These are phyloP conservation scores for Rattus rattus DNA, from an alignment of 2,113 vertebrate genomes.

Conservation along the genomic window DNA sequence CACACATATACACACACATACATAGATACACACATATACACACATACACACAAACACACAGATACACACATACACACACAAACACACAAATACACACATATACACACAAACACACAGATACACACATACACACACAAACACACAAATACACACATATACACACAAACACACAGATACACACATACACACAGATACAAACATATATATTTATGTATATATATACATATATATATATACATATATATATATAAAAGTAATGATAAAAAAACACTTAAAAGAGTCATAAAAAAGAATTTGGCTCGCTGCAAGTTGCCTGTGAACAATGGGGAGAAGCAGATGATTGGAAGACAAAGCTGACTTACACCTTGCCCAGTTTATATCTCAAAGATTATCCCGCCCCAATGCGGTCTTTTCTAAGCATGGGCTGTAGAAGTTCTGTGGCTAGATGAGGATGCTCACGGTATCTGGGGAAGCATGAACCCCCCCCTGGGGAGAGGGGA, in stretches of 20 bases:
- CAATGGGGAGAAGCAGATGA: fast-evolving
- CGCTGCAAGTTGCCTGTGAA: fast-evolving
- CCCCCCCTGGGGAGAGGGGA: neutral
- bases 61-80: neutral
- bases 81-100: neutral
- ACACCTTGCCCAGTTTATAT: neutral
- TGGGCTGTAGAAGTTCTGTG: neutral
- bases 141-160: neutral
- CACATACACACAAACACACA: neutral
- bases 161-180: neutral
- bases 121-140: neutral
- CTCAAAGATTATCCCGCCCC: neutral
- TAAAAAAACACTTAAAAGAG: neutral
- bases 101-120: neutral
- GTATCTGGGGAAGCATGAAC: neutral
- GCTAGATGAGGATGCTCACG: neutral
- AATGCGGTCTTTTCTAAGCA: neutral
- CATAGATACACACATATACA: neutral
- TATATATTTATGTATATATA: too few relatives aligned
- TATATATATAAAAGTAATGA: neutral
- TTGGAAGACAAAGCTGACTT: neutral
- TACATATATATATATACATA: neutral
- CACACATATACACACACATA: neutral
- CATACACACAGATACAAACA: too few relatives aligned
- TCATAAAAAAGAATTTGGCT: neutral